These are phyloP conservation scores for Pachyseris speciosa DNA, from an alignment of 64 coral and sea anemone species.

Conservation along the genomic window DNA sequence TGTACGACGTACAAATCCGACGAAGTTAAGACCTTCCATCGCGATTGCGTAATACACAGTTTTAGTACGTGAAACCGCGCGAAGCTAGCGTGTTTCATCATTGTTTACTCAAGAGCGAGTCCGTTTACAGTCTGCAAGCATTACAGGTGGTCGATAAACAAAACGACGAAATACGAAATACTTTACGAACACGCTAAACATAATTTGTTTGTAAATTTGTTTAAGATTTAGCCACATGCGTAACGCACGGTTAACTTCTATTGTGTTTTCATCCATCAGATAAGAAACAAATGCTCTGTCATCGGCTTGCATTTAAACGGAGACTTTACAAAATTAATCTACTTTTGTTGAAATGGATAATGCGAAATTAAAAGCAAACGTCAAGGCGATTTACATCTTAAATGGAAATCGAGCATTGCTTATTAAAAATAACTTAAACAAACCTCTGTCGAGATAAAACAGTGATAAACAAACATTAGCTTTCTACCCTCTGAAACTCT, in stretches of 20 bases:
- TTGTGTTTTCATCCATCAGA: not conserved
- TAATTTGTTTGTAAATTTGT: not conserved
- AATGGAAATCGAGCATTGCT: not conserved
- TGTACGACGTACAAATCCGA: too few relatives aligned
- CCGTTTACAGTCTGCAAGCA: not conserved
- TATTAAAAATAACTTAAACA: slow-evolving; percentile 1
- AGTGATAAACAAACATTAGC: not conserved
- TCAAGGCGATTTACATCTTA: not conserved
- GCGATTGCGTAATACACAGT: too few relatives aligned
- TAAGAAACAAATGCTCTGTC: not conserved
- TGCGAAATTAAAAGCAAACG: not conserved
- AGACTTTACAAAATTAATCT: not conserved
- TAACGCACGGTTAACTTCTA: not conserved
- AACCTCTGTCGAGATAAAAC: not conserved
- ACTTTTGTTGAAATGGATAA: not conserved
- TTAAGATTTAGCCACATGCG: slow-evolving; percentile 3
- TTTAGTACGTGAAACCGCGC: too few relatives aligned
- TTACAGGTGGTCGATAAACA: not conserved
- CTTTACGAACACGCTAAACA: not conserved
- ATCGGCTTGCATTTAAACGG: not conserved
- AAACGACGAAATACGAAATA: not conserved
- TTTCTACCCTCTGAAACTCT: not conserved
- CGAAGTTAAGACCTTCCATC: too few relatives aligned
- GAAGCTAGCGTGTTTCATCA: not conserved
- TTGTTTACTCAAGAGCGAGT: not conserved